Evolutionary conservation across 64 coral and sea anemone species (phyloP).

Genomic region (Montipora foliosa): DNA sequence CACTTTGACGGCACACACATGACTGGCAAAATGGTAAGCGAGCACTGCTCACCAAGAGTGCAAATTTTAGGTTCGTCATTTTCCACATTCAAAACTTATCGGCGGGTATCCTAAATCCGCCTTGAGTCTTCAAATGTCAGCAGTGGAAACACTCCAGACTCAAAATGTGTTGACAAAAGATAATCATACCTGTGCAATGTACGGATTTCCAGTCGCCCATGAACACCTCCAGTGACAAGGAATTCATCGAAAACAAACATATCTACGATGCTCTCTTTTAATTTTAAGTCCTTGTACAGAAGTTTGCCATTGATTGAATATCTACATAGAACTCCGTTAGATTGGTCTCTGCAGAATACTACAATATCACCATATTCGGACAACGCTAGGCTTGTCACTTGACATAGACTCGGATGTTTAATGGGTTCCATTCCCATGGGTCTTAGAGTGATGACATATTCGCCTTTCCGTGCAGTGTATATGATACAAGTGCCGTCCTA

Average conservation of each 20-base stretch:
- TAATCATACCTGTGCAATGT: constrained; percentile 73
- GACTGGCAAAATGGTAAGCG: too few relatives aligned
- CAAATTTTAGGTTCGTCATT: too few relatives aligned
- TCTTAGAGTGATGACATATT: constrained; percentile 84
- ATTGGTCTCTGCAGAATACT: constrained; percentile 60
- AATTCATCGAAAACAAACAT: constrained; percentile 67
- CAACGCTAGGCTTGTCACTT: constrained; percentile 65
- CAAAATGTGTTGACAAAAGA: too few relatives aligned
- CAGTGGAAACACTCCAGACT: too few relatives aligned
- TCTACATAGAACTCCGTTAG: constrained; percentile 39
- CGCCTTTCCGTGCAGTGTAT: constrained; percentile 89
- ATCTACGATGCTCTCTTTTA: constrained; percentile 61
- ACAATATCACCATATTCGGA: constrained; percentile 84
- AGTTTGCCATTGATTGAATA: constrained; percentile 87
- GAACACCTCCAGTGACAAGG: constrained; percentile 69
- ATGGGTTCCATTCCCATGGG: constrained; percentile 20
- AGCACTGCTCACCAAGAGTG: too few relatives aligned
- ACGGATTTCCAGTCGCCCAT: constrained; percentile 74
- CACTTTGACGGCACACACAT: too few relatives aligned
- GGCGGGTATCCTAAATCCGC: too few relatives aligned
- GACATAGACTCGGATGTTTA: constrained; percentile 30
- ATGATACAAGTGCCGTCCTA: constrained; percentile 91
- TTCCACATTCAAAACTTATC: too few relatives aligned
- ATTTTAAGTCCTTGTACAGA: constrained; percentile 49
- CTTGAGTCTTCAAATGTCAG: too few relatives aligned